Evolutionary conservation across 2,113 vertebrate species (phyloP).

Genomic region (Euleptes europaea): DNA sequence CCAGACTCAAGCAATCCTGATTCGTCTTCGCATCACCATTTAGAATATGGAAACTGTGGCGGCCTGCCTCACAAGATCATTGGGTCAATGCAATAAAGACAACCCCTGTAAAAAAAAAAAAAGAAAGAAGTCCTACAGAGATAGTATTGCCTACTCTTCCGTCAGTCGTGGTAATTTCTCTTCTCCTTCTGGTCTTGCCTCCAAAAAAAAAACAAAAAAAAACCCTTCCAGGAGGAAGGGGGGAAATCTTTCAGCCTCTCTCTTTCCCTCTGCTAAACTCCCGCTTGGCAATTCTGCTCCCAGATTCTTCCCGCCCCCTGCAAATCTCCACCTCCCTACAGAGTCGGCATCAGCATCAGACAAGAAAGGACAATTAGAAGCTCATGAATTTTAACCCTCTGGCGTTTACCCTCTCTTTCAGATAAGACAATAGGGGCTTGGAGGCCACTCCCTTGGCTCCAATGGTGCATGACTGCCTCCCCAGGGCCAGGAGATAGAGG

Average conservation of each 20-base stretch:
- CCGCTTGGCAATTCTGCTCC: background rate
- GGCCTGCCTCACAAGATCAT: background rate
- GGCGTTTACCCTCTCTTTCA: conserved; percentile 45
- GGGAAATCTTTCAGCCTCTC: background rate
- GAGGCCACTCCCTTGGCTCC: conserved; percentile 1
- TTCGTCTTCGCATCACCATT: too few species aligned
- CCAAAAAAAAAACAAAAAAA: background rate
- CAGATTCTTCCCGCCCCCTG: background rate
- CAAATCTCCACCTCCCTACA: background rate
- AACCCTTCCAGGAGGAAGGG: background rate
- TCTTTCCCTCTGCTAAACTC: background rate
- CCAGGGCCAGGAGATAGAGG: conserved; percentile 10
- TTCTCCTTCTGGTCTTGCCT: background rate
- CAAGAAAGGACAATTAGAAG: conserved; percentile 35
- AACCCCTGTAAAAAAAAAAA: background rate
- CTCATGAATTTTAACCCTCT: conserved; percentile 31
- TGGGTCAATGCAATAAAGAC: background rate
- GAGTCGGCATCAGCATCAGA: conserved; percentile 32
- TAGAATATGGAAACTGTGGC: background rate
- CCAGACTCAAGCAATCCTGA: background rate
- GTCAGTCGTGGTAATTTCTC: background rate
- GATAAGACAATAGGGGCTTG: conserved; percentile 47
- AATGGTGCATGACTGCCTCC: conserved; percentile 21
- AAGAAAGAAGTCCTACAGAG: background rate
- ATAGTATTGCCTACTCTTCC: background rate